phyloP scores from a whole-genome alignment of 2,797 vertebrate genomes.

The Leptatherina wallacei region DNA sequence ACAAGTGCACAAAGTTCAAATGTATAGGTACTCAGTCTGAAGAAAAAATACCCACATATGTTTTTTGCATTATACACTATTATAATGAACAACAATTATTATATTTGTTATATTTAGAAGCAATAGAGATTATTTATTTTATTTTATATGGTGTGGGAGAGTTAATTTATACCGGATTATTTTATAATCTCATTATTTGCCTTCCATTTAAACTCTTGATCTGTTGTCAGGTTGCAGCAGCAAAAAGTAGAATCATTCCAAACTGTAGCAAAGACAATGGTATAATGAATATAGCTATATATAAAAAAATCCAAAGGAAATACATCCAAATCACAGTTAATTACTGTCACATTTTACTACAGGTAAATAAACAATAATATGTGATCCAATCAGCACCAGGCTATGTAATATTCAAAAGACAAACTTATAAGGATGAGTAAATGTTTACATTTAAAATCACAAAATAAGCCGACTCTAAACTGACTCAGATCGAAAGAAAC shows the following conservation, averaged over 20 bases:
- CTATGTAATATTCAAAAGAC: background rate
- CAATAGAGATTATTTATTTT: background rate
- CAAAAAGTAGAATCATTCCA: background rate
- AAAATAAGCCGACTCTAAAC: background rate
- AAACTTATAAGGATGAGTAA: background rate
- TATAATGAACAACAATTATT: background rate
- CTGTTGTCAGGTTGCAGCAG: background rate
- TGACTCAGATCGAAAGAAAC: background rate
- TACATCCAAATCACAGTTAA: background rate
- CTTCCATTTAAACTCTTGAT: background rate
- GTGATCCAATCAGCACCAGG: background rate
- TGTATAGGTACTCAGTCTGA: background rate
- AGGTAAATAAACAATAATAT: background rate
- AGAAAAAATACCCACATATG: background rate
- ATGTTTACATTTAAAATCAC: background rate
- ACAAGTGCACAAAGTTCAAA: background rate
- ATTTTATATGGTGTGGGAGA: background rate
- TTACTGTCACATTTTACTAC: background rate
- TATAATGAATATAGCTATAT: background rate
- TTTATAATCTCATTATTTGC: background rate
- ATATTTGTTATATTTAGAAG: background rate
- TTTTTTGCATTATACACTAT: background rate
- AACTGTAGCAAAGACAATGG: background rate
- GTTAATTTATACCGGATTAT: background rate
- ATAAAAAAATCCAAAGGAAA: background rate